Evolutionary conservation across 2,797 vertebrate genomes (phyloP), one percentile per base, ranked within the genome.

Genomic region (Ara ararauna): DNA sequence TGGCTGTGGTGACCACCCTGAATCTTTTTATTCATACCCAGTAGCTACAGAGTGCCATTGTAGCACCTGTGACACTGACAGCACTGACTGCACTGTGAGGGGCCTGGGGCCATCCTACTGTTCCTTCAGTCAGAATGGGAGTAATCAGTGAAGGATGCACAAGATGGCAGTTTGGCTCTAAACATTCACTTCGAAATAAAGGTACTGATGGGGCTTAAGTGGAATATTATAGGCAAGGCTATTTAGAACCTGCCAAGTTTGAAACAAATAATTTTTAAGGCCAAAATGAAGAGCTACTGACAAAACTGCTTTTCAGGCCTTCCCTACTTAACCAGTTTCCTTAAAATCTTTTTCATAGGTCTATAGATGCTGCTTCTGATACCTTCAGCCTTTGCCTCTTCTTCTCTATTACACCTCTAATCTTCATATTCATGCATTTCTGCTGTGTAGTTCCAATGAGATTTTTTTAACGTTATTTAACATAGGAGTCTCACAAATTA

Each of bases 31-130:
- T 84, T 98, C 97, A 0, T 99, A 99, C 75, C 99, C 99, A 0
- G 98, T 99, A 91, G 99, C 99, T 80, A 98, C 97, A 15, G 98
- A 95, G 60, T 99, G 99, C 86, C 92, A 98, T 32, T 99, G 99
- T 45, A 96, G 92, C 40, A 81, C 58, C 13, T 99, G 99, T 30
- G 97, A 98, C 74, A 97, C 97, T 0, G 96, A 97, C 54, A 97
- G 71, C 96, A 98, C 98, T 0, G 97, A 99, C 96, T 99, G 99
- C 50, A 98, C 98, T 0, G 97, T 96, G 29, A 94, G 98, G 74
- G 97, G 97, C 11, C 94, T 97, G 56, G 97, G 98, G 40, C 96
- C 98, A 24, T 92, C 95, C 79, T 98, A 98, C 96, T 99, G 99
- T n/a, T 98, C 98, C 83, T 98, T 98, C 74, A 62, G 51, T 26